Percentiles rank a stretch among this genome's conserved stretches.
Conservation (phyloP, 2,888 invertebrate genomes). For the Malachius bipustulatus region DNA sequence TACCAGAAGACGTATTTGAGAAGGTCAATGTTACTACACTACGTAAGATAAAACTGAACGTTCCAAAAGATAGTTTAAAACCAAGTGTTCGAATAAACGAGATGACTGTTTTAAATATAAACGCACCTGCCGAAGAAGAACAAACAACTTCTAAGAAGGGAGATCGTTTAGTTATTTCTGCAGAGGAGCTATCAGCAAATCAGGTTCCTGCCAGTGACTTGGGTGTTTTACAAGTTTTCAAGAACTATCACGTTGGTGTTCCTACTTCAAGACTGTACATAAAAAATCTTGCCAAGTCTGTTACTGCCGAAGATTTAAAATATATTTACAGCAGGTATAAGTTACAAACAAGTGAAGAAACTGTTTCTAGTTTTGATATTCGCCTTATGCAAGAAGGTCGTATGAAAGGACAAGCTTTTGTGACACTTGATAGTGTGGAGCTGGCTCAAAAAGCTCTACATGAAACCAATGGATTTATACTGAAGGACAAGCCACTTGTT, state of each 20-base stretch:
- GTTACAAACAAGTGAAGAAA: conserved; percentile 30
- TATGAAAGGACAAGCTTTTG: conserved; percentile 94
- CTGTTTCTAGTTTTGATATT: conserved; percentile 48
- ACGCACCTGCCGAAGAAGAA: conserved; percentile 12
- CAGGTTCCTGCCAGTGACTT: conserved; percentile 61
- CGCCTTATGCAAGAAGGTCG: conserved; percentile 86
- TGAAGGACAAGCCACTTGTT: conserved; percentile 82
- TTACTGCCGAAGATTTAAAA: conserved; percentile 60
- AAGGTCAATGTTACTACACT: conserved; percentile 33
- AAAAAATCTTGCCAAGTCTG: conserved; percentile 78
- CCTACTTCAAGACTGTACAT: conserved; percentile 80
- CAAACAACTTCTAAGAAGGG: conserved; percentile 16
- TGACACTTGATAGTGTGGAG: conserved; percentile 61
- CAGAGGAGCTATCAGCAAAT: conserved; percentile 53
- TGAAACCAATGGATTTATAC: conserved; percentile 77
- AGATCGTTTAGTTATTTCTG: conserved; percentile 38
- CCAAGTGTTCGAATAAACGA: too few species aligned
- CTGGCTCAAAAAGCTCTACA: conserved; percentile 62
- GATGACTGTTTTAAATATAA: too few species aligned
- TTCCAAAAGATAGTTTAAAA: conserved; percentile 30
- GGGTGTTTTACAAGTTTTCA: conserved; percentile 64
- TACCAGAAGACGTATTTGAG: conserved; percentile 46
- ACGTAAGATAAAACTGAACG: conserved; percentile 44
- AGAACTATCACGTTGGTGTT: conserved; percentile 72
- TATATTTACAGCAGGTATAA: conserved; percentile 62